Conservation (phyloP, 2,113 vertebrate species). For the Neotoma lepida region DNA sequence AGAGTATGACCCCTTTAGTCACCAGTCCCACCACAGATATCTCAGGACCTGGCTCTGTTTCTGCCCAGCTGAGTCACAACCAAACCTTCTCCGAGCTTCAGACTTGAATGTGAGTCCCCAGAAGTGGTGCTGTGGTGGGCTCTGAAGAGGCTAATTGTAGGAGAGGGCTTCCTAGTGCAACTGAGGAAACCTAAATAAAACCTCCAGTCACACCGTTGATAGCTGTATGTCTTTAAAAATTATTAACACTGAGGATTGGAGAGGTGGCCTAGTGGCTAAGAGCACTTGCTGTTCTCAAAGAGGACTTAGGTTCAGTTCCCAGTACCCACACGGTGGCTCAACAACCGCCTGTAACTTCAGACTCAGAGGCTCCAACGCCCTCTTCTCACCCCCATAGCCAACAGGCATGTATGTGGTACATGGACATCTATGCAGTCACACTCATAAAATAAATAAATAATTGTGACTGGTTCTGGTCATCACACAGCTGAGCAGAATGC, state of each 20-base stretch:
- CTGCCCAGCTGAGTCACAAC: rapidly evolving
- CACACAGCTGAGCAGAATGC: neutral
- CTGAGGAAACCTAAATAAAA: neutral
- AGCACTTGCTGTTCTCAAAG: neutral
- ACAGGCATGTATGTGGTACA: neutral
- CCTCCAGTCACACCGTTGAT: neutral
- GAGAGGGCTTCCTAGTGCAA: neutral
- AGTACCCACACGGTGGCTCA: neutral
- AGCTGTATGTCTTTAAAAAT: neutral
- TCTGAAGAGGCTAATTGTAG: rapidly evolving
- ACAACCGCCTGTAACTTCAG: neutral
- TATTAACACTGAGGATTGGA: too few relatives aligned
- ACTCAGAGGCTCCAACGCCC: neutral
- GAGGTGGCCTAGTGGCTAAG: neutral
- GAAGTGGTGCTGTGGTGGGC: neutral
- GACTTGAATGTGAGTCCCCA: neutral
- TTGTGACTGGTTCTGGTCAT: too few relatives aligned
- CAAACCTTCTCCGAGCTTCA: neutral
- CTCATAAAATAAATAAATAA: neutral
- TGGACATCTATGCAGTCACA: neutral
- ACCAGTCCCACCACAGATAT: neutral
- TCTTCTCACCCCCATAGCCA: too few relatives aligned
- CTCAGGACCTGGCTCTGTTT: neutral
- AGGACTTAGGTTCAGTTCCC: neutral
- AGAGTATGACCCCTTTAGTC: neutral